Conservation (phyloP, 2,797 vertebrate species). For the Pseudomugil gertrudae region DNA sequence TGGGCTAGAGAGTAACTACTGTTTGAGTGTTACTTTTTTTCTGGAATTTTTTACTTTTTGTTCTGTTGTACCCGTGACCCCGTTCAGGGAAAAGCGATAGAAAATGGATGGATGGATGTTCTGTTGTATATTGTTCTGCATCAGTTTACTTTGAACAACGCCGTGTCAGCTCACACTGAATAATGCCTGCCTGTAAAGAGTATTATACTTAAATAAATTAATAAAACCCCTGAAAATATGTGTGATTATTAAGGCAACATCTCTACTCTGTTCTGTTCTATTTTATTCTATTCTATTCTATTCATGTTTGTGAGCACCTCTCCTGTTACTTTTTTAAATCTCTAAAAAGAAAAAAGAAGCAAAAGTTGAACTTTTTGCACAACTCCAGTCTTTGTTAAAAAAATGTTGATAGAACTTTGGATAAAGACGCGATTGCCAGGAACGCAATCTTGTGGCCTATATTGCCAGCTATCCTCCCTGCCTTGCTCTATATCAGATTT, state of each 20-base stretch:
- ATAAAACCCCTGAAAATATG: background rate
- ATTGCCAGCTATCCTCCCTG: background rate
- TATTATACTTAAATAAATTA: background rate
- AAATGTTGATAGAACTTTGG: background rate
- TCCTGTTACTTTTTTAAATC: too few relatives aligned
- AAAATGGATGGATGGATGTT: too few relatives aligned
- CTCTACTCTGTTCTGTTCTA: background rate
- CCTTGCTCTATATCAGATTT: background rate
- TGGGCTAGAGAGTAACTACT: slow-evolving; percentile 31
- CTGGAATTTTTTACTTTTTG: slow-evolving; percentile 1
- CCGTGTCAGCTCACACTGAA: background rate
- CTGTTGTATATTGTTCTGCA: too few relatives aligned
- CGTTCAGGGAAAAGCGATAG: too few relatives aligned
- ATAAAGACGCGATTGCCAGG: too few relatives aligned
- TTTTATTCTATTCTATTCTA: too few relatives aligned
- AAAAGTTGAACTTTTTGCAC: background rate
- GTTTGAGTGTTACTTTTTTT: slow-evolving; percentile 10
- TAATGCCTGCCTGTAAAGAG: background rate
- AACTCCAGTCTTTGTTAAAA: background rate
- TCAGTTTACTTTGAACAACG: background rate
- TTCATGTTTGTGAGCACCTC: too few relatives aligned
- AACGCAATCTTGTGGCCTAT: background rate
- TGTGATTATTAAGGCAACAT: background rate
- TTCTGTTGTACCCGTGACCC: too few relatives aligned
- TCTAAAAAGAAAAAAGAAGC: too few relatives aligned